Evolutionary conservation across 2,888 invertebrate genomes (phyloP).

Genomic region (Bombylius major): DNA sequence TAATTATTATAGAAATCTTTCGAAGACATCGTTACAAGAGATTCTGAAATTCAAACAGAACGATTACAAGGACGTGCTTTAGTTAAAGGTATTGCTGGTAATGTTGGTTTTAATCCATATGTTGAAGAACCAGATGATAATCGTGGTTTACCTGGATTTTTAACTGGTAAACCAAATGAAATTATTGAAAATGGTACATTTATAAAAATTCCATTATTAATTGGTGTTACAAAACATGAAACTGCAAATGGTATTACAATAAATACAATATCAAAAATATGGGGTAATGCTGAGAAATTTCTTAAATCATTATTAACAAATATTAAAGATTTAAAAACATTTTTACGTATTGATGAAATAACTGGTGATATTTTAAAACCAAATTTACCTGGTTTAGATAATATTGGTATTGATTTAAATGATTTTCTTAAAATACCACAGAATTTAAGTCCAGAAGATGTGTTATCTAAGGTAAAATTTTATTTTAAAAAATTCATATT

Average conservation of each 20-base stretch:
- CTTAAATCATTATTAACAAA: conserved; percentile 24
- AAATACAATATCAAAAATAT: conserved; percentile 21
- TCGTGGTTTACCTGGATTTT: conserved; percentile 52
- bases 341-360: conserved; percentile 25
- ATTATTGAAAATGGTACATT: conserved; percentile 44
- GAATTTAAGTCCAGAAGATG: conserved; percentile 23
- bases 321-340: conserved; percentile 21
- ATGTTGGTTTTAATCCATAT: conserved; percentile 51
- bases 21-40: conserved; percentile 36
- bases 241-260: conserved; percentile 37
- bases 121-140: conserved; percentile 53
- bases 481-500: not conserved
- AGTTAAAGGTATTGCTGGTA: conserved; percentile 49
- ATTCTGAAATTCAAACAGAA: conserved; percentile 44
- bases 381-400: conserved; percentile 24
- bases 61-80: conserved; percentile 46
- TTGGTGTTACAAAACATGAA: conserved; percentile 62
- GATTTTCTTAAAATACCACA: conserved; percentile 29
- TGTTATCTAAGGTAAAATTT: conserved; percentile 25
- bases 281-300: conserved; percentile 28
- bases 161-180: conserved; percentile 48
- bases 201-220: conserved; percentile 51
- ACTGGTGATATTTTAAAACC: conserved; percentile 27
- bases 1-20: conserved; percentile 23
- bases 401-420: conserved; percentile 21